Base-by-base conservation (phyloP, 2,888 invertebrate species). In the Morpho achilles region DNA sequence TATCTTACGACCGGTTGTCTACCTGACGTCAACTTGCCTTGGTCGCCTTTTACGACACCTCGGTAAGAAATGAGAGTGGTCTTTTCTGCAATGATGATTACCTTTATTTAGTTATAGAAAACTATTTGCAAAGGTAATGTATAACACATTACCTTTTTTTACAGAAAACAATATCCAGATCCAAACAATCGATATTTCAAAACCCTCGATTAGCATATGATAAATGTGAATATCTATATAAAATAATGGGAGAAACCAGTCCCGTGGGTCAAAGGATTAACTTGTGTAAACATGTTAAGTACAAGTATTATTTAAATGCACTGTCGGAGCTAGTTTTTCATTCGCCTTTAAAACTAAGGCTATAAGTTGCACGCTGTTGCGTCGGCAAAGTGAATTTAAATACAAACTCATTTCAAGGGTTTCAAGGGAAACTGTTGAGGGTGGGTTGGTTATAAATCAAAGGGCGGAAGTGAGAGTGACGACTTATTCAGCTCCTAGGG, bases 401-500 rank as follows among this genome's bases (percentile, higher is more conserved):
- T 58, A 58, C 55, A 55, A 41, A 59, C 54, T 51, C 49, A 52
- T 53, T 59, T 59, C 16, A 54, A 60, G 58, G 50, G 60, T 50
- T 57, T 41, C 8, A 32, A 59, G 60, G 55, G 61, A 61, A 55
- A 56, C 58, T 51, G 61, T 61, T 53, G 62, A 56, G 53, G 65
- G 61, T 53, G 56, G 55, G 56, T 55, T 61, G 65, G 67, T 68
- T 68, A 75, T 77, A 77, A 77, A 79, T 77, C 77, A 76, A 73
- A 76, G 71, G 69, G 68, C 71, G 71, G 70, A 71, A 74, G 66
- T 65, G 66, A 69, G 70, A 53, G 52, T 51, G 58, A 62, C 69
- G 71, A 68, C 65, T 68, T 71, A 71, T 71, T 72, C 69, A 65
- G 68, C 68, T 69, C 72, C 65, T 57, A 69, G 65, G 45, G 58